These are phyloP conservation scores for Eupleurogrammus muticus DNA, from an alignment of 2,797 vertebrate species.

Conservation along the genomic window DNA sequence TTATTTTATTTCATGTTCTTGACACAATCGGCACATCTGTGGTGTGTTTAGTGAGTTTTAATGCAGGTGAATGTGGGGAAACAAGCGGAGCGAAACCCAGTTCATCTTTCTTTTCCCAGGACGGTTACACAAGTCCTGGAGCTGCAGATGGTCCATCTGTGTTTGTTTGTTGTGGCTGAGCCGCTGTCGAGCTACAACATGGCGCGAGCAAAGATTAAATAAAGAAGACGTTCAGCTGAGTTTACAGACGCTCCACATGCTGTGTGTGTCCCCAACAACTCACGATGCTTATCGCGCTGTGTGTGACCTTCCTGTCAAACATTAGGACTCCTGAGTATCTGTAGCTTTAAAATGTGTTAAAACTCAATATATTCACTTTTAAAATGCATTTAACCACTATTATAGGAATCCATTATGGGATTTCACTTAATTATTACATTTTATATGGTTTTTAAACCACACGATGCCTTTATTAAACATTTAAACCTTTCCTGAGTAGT, in stretches of 20 bases:
- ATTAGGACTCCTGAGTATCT: background rate
- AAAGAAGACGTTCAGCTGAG: conserved; percentile 70
- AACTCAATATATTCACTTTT: background rate
- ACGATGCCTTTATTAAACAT: too few relatives aligned
- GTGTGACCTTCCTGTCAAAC: background rate
- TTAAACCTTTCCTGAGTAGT: too few relatives aligned
- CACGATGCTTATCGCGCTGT: background rate
- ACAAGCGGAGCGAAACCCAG: conserved; percentile 18
- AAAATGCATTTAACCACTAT: too few relatives aligned
- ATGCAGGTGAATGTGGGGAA: background rate
- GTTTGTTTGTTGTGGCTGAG: too few relatives aligned
- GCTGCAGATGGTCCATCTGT: conserved; percentile 40
- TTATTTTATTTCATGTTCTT: conserved; percentile 9
- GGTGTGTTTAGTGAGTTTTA: too few relatives aligned
- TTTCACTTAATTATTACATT: too few relatives aligned
- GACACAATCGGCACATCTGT: background rate
- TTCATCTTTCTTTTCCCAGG: background rate
- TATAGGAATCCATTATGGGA: too few relatives aligned
- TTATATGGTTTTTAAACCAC: too few relatives aligned
- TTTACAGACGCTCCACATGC: conserved; percentile 42
- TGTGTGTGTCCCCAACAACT: conserved; percentile 3
- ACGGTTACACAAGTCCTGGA: conserved; percentile 9
- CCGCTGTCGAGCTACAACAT: too few relatives aligned
- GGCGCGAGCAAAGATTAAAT: conserved; percentile 57
- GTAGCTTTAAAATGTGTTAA: too few relatives aligned